These are phyloP conservation scores for Mormyrops attenuatus DNA, from an alignment of 2,797 vertebrate species.

Conservation along the genomic window DNA sequence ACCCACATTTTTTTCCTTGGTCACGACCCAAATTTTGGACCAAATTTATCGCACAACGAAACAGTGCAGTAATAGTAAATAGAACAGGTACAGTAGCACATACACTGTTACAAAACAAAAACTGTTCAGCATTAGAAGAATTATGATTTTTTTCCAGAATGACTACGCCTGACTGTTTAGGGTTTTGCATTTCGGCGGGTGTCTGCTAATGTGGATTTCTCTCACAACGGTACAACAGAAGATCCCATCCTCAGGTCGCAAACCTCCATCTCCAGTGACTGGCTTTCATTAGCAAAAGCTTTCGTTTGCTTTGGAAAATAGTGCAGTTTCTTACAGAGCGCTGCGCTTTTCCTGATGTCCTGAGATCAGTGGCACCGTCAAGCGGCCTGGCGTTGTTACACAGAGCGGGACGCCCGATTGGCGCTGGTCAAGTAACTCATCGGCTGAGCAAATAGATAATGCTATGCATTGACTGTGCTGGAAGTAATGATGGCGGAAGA, in stretches of 20 bases:
- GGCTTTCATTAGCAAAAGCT: background rate
- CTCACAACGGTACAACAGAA: background rate
- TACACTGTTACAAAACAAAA: background rate
- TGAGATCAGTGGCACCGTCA: background rate
- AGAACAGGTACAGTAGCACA: background rate
- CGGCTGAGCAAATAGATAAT: conserved; percentile 35
- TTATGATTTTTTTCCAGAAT: background rate
- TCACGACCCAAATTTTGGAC: background rate
- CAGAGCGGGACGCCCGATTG: background rate
- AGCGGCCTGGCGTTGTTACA: background rate
- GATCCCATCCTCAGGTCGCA: background rate
- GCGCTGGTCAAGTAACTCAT: conserved; percentile 48
- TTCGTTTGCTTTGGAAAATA: background rate
- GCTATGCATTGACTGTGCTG: conserved; percentile 1
- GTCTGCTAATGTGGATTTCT: background rate
- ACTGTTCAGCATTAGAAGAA: background rate
- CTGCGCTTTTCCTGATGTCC: background rate
- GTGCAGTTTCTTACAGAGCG: background rate
- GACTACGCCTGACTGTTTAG: background rate
- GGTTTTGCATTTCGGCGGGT: background rate
- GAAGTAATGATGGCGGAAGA: background rate
- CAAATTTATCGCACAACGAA: background rate
- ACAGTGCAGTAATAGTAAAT: background rate
- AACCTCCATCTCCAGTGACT: background rate
- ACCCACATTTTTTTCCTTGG: background rate